Evolutionary conservation across 2,888 invertebrate genomes (phyloP), one percentile per base, ranked within the genome.

Genomic region (Tuta absoluta): DNA sequence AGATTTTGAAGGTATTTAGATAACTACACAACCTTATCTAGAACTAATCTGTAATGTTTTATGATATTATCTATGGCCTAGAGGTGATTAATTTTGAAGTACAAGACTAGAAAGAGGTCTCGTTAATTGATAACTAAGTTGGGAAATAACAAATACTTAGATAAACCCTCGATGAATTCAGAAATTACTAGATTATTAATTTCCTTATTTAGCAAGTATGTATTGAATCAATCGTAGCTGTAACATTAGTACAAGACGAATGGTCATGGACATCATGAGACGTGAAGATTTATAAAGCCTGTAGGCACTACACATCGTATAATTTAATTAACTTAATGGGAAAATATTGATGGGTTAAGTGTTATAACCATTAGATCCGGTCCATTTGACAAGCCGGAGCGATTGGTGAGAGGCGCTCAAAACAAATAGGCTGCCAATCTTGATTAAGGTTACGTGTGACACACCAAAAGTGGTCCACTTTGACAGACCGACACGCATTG

Each of bases 401-500:
- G 59, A 60, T 49, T 24, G 62, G 62, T 68, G 67, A 66, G 67
- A 71, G 68, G 63, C 66, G 63, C 64, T 65, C 68, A 57, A 63
- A 66, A 65, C 69, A 66, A 64, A 59, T 63, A 57, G 60, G 41
- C 69, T 69, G 71, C 68, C 73, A 72, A 71, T 73, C 71, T 69
- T 67, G 67, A 69, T 76, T 77, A 75, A 68, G 71, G 71, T 33
- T 71, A 78, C 69, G 66, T 63, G 69, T 64, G 67, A 71, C 67
- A 66, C 65, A 68, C 66, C 64, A 73, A 68, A 69, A 72, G 65
- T 67, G 51, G 68, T 68, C 71, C 67, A 68, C 72, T 71, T 72
- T 74, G 72, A 75, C 74, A 72, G 68, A 75, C 71, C 67, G 66
- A 67, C 69, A 72, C 63, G 67, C 67, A 76, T 77, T 78, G 79